phyloP scores from a whole-genome alignment of 2,888 invertebrate genomes.

The Trileptium ribeirensis region DNA sequence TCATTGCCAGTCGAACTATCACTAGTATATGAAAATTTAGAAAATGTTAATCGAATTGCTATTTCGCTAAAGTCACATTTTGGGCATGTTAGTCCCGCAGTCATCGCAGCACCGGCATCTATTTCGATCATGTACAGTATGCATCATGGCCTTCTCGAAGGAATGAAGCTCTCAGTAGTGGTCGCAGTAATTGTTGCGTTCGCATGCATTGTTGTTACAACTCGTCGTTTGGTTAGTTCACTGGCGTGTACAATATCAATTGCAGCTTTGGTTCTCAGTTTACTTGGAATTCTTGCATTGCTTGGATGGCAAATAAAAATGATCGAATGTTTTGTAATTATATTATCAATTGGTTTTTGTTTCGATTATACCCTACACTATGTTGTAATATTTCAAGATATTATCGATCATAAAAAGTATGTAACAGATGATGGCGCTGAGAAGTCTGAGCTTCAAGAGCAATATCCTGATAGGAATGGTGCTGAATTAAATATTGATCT shows the following conservation, averaged over 20 bases:
- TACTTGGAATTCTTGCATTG: not conserved
- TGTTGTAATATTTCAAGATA: not conserved
- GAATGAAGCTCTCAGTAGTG: not conserved
- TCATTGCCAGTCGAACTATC: not conserved
- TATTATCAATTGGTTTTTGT: not conserved
- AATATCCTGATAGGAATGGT: not conserved
- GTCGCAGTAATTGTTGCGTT: conserved; percentile 58
- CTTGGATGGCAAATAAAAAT: not conserved
- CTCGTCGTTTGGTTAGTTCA: conserved; percentile 50
- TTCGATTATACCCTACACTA: not conserved
- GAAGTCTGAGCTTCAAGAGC: no score
- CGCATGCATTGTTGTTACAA: conserved; percentile 70
- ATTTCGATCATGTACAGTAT: not conserved
- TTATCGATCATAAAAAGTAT: not conserved
- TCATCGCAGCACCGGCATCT: not conserved
- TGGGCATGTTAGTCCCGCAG: not conserved
- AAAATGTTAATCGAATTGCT: not conserved
- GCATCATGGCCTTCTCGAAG: not conserved
- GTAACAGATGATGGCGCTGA: not conserved
- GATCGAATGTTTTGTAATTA: not conserved
- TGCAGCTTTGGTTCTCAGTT: not conserved
- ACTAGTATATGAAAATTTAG: not conserved
- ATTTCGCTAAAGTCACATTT: not conserved
- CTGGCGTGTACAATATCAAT: not conserved
- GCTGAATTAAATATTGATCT: not conserved